Conservation (phyloP, 2,888 invertebrate species). For the Xestia rhomboidea region DNA sequence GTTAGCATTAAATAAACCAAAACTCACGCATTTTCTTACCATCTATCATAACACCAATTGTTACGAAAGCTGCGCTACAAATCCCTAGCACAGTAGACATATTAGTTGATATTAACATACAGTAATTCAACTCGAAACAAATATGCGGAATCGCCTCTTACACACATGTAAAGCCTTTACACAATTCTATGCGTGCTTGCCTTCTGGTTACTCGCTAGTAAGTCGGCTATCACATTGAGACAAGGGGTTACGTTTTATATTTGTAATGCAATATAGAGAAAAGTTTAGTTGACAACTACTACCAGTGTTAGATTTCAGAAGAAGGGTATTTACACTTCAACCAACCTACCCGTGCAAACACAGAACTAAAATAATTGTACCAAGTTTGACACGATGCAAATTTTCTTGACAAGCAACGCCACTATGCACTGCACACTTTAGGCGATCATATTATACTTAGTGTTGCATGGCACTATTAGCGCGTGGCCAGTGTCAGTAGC, state of each 20-base stretch:
- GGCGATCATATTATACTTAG: background rate
- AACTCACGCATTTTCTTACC: conserved; percentile 48
- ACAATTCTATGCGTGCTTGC: background rate
- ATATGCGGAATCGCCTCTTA: background rate
- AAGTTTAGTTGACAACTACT: background rate
- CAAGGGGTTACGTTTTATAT: background rate
- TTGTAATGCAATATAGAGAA: background rate
- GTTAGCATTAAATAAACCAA: conserved; percentile 46
- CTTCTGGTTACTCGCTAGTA: background rate
- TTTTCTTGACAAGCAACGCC: too few relatives aligned
- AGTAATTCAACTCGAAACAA: conserved; percentile 1
- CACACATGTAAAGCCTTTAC: background rate
- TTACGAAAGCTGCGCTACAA: conserved; percentile 60
- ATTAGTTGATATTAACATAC: background rate
- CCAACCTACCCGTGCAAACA: too few relatives aligned
- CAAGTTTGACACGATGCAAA: too few relatives aligned
- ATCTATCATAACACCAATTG: conserved; percentile 60
- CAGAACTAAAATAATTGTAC: too few relatives aligned
- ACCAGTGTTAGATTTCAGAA: background rate
- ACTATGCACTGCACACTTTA: too few relatives aligned
- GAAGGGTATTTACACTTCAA: background rate
- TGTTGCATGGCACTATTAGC: background rate
- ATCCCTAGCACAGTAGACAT: conserved; percentile 47
- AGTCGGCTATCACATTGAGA: background rate
- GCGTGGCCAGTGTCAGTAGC: background rate